Conservation (phyloP, 2,797 vertebrate genomes). For the Pipistrellus pipistrellus region DNA sequence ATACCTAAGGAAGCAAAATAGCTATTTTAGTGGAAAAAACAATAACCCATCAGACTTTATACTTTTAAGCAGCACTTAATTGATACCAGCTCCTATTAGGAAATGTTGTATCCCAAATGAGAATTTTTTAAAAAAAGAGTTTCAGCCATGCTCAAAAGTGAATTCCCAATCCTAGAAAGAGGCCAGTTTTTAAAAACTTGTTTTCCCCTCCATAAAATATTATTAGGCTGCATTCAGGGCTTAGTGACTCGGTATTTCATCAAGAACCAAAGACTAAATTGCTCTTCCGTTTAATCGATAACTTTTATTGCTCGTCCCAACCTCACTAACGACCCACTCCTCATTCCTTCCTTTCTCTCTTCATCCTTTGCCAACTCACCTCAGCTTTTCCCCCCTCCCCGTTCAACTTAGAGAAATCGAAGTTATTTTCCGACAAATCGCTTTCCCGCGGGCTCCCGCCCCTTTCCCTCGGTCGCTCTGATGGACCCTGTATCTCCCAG, state of each 20-base stretch:
- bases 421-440: background rate
- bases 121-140: conserved; percentile 15
- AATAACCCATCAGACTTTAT: background rate
- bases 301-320: background rate
- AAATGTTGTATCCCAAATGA: background rate
- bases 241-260: conserved; percentile 11
- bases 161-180: conserved; percentile 72
- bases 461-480: background rate
- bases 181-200: conserved; percentile 61
- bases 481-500: conserved; percentile 36
- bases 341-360: background rate
- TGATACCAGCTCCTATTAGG: background rate
- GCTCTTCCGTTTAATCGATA: conserved; percentile 33
- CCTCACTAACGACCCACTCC: background rate
- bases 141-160: conserved; percentile 13
- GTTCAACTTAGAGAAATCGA: background rate
- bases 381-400: background rate
- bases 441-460: background rate
- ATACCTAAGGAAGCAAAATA: background rate
- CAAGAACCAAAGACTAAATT: conserved; percentile 58
- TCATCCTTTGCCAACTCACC: background rate
- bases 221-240: conserved; percentile 49
- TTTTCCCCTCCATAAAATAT: conserved; percentile 74
- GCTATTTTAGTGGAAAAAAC: background rate
- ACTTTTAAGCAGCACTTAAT: background rate